Base-by-base conservation (phyloP, 2,113 vertebrate genomes). In the Piliocolobus tephrosceles region DNA sequence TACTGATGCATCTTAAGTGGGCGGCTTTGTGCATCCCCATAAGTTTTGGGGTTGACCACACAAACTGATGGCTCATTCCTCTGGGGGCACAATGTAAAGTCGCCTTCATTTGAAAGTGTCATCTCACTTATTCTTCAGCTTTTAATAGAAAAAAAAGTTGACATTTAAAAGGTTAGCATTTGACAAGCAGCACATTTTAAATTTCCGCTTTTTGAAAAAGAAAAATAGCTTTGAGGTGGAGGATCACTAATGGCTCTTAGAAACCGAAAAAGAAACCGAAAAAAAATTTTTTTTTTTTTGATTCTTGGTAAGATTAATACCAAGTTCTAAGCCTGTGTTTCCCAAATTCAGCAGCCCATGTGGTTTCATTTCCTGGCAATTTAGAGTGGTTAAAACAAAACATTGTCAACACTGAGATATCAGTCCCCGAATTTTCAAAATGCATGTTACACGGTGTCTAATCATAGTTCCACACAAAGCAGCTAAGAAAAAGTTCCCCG, bases 361-460 rank as follows among this genome's bases (percentile, higher is more conserved):
- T 68, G 70, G 38, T 93, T 97, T 83, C 73, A 64, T 86, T 96
- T 94, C 78, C 80, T 95, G 50, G 58, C 40, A 80, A 64, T 75
- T 12, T 64, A 82, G 52, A 73, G 68, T 47, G 35, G 23, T 43
- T 92, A 50, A 85, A 95, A 87, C 45, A 82, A 76, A 89, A 89
- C 81, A 91, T 95, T 66, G 23, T 90, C 9, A 7, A 89, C 2
- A 22, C 7, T 78, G 66, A 86, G 61, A 76, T 12, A 89, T 89
- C 43, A 72, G 45, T 79, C 76, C 92, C 92, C 76, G 47, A 38
- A 57, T 97, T 98, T 92, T 82, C 52, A 89, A 98, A 95, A 94
- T 22, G 55, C 57, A 47, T 94, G 38, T 82, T 52, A 45, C 35
- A 38, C 7, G n/a, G 13, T 73, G 18, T 82, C 35, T 96, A 75